These are phyloP conservation scores for Peromyscus leucopus DNA, from an alignment of 2,113 vertebrate species.

Conservation along the genomic window DNA sequence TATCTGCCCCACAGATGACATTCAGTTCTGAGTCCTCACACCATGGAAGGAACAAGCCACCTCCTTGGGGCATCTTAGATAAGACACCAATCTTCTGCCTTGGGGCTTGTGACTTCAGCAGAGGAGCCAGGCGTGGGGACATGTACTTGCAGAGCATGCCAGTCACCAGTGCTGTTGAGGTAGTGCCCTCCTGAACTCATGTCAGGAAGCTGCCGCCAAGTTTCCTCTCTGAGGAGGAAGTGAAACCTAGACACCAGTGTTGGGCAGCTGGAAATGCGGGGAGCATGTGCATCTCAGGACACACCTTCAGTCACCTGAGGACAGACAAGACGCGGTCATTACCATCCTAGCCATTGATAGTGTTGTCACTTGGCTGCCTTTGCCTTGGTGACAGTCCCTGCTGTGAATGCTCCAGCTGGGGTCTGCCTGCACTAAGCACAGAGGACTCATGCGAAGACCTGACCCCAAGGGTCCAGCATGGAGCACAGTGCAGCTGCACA, in stretches of 20 bases:
- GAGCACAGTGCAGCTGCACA: too few species aligned
- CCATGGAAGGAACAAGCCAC: not conserved
- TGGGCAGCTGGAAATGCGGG: rapidly evolving
- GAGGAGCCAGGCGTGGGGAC: not conserved
- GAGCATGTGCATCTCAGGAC: rapidly evolving
- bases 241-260: rapidly evolving
- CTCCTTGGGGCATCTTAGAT: not conserved
- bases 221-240: rapidly evolving
- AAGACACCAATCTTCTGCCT: not conserved
- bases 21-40: rapidly evolving
- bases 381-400: rapidly evolving
- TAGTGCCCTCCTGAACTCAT: rapidly evolving
- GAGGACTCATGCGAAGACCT: too few species aligned
- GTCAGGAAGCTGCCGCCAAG: rapidly evolving
- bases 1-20: not conserved
- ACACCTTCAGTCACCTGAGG: not conserved
- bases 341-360: rapidly evolving
- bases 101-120: not conserved
- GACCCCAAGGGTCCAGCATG: too few species aligned
- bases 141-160: too few species aligned
- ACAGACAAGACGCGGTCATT: not conserved
- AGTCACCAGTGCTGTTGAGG: not conserved
- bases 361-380: rapidly evolving
- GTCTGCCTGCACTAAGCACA: rapidly evolving
- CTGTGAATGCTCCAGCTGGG: rapidly evolving